Evolutionary conservation across 2,888 invertebrate genomes (phyloP), one percentile per base, ranked within the genome.

Genomic region (Chrysina gloriosa): DNA sequence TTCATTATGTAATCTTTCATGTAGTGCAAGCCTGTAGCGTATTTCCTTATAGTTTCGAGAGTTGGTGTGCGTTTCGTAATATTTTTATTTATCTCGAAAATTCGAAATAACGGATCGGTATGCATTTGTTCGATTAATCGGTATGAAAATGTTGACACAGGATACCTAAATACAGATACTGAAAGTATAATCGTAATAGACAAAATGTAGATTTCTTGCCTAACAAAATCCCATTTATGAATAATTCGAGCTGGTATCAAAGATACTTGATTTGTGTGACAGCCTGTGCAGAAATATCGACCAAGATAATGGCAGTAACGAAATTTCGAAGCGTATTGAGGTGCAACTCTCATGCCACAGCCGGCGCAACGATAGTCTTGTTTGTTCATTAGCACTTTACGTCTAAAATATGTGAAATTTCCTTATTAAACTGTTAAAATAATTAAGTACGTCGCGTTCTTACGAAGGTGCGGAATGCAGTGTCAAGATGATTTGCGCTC

Each of bases 301-400:
- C 94, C 94, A 69, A 93, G 84, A 83, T 95, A 95, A 76, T 92
- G 90, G 80, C 94, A 94, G 78, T 92, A 94, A 11, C 94, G 87
- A 82, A 91, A 93, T 75, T 90, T 87, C 68, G 89, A 89, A 7
- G 91, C 88, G 78, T 92, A 92, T 71, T 89, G 88, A 3, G 85
- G 85, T 1, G 91, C 90, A 3, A 95, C 92, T 77, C 88, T 89
- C 87, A 92, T 91, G 0, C 94, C 93, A 83, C 95, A 95, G 2
- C 94, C 94, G 42, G 94, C 93, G 82, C 95, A 95, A 25, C 91
- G 86, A 77, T 90, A 90, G 76, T 91, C 90, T 81, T 95, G 95
- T 70, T 88, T 89, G 7, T 86, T 86, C 82, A 94, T 87, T 31
- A 90, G 77, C 63, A 84, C 84, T 76, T 87, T 87, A 42, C 90